Conservation (phyloP, 2,888 invertebrate species). For the Hesperia comma region DNA sequence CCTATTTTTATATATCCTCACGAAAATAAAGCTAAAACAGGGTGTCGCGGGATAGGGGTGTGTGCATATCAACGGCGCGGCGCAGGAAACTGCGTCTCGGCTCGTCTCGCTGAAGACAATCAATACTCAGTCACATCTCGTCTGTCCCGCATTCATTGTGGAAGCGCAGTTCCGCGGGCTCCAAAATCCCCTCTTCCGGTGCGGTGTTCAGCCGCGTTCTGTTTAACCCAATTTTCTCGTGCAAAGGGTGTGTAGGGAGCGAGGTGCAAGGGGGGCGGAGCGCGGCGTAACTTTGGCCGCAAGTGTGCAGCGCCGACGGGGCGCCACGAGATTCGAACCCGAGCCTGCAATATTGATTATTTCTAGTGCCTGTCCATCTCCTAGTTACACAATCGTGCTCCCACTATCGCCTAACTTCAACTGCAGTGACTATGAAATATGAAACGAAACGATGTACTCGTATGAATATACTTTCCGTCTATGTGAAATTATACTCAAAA, state of each 20-base stretch:
- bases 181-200: conserved; percentile 79
- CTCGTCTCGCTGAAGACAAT: conserved; percentile 65
- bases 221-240: conserved; percentile 83
- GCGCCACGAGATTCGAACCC: conserved; percentile 69
- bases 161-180: conserved; percentile 76
- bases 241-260: conserved; percentile 69
- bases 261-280: conserved; percentile 56
- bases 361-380: conserved; percentile 56
- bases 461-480: too few species aligned
- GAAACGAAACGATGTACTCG: background rate
- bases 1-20: conserved; percentile 1
- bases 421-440: background rate
- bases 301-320: conserved; percentile 74
- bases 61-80: conserved; percentile 52
- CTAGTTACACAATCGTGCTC: conserved; percentile 31
- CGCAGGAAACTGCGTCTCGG: conserved; percentile 64
- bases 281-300: conserved; percentile 71
- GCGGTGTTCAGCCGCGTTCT: conserved; percentile 76
- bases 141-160: conserved; percentile 78
- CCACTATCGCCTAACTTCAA: conserved; percentile 35
- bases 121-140: conserved; percentile 81
- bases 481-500: too few species aligned
- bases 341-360: conserved; percentile 77
- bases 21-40: background rate
- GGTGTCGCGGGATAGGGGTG: conserved; percentile 31